Base-by-base conservation (phyloP, 2,113 vertebrate genomes). In the Madoqua kirkii region DNA sequence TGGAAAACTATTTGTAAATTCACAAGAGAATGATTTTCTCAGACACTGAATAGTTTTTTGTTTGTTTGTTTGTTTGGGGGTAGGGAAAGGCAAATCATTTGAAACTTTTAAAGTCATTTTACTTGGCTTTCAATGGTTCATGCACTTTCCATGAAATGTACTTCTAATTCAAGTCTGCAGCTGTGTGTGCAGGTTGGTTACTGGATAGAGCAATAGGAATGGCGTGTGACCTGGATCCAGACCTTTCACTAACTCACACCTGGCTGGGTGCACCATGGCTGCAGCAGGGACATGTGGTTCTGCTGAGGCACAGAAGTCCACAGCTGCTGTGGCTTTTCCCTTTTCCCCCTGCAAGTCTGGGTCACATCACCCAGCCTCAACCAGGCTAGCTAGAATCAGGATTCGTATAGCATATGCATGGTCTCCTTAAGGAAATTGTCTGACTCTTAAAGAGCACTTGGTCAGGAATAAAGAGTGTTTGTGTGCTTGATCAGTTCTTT, bases 401-500 rank as follows among this genome's bases (percentile, higher is more conserved):
- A 54, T 97, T 97, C 54, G 29, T 78, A 17, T 83, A 91, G 76
- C 96, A 93, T 83, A 91, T 88, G n/a, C 33, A 27, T 84, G 59
- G 67, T 96, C 95, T 97, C 93, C 91, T 97, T 89, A 91, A 95
- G 91, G 91, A 97, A 88, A 95, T 64, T 92, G 88, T 84, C 78
- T 96, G 82, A 67, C 55, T 95, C 76, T 54, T 97, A 86, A 93
- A 93, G 29, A 85, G 76, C 81, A 88, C 60, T 88, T 96, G 93
- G 60, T 48, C 43, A 85, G 76, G 82, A 84, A 92, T 83, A 94
- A 95, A 87, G 82, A 48, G 78, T 31, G 17, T 89, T 85, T 98
- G 85, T 95, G 17, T 71, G 27, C 48, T 91, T 79, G 55, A 54
- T 83, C 93, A 90, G 5, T 81, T 87, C 91, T 93, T 90, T 67